A percentile compares a stretch with the other conserved stretches of the same genome.
Conservation (phyloP, 1,140 invertebrate species). For the Diuraphis noxia region DNA sequence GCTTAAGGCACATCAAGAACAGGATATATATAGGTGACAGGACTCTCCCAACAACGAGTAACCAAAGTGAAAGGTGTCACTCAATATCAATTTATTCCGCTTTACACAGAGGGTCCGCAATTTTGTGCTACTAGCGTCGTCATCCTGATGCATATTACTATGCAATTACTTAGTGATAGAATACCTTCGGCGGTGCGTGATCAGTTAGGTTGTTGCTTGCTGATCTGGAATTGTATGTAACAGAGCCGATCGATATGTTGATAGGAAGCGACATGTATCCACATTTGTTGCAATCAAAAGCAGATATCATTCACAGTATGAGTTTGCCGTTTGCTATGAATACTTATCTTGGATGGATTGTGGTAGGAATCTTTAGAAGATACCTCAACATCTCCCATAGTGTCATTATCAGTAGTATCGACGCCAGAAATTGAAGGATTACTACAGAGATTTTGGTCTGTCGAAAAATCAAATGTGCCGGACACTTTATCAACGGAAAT, state of each 20-base stretch:
- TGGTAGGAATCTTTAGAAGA: background rate
- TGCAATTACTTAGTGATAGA: background rate
- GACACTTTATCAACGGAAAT: background rate
- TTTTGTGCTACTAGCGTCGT: background rate
- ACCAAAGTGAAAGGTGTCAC: constrained; percentile 9
- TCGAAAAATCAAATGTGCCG: background rate
- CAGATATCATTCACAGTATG: background rate
- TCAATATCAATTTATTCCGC: background rate
- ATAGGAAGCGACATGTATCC: constrained; percentile 16
- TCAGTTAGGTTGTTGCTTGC: background rate
- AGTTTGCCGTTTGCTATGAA: background rate
- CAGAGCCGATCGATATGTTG: constrained; percentile 2
- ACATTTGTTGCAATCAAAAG: background rate
- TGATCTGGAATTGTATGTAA: background rate
- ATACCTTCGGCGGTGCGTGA: background rate
- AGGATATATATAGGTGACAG: background rate
- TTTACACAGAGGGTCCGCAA: background rate
- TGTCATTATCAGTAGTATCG: background rate
- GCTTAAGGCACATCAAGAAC: background rate
- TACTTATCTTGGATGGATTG: background rate
- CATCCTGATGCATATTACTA: background rate
- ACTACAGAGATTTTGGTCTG: background rate
- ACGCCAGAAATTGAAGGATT: background rate
- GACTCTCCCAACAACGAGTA: background rate
- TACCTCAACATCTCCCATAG: background rate